Base-by-base conservation (phyloP, 2,113 vertebrate genomes). In the Chloropsis hardwickii region DNA sequence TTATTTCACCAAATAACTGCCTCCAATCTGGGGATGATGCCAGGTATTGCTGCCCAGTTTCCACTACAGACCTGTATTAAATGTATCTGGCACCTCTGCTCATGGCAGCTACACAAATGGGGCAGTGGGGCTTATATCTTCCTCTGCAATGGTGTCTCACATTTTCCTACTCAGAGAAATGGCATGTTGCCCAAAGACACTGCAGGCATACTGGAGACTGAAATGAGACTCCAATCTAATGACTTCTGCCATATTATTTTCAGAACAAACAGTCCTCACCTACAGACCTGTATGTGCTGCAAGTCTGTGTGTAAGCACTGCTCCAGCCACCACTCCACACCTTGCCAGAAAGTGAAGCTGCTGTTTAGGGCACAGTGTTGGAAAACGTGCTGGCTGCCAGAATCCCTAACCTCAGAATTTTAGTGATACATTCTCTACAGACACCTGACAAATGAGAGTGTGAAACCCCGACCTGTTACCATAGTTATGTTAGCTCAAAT, bases 401-500 rank as follows among this genome's bases (percentile, higher is more conserved):
- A 48, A 56, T 48, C 10, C 25, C n/a, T 51, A 39, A 37, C 60
- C 19, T 56, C 5, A 6, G 31, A 84, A 45, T 6, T 40, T 77
- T 5, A 57, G 17, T 22, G 33, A 37, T 8, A 8, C 10, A 27
- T 11, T 35, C 22, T 54, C 39, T 74, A 16, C 44, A 81, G 27
- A 29, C 6, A 45, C 14, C 21, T 15, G 12, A 54, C 22, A 62
- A 3, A 6, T 1, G 9, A 56, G 19, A 54, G 10, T 76, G 14
- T 64, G 17, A 29, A 81, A 50, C 9, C 23, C 12, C 5, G 0
- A 24, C 28, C 4, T 58, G 24, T 48, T 53, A 28, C 14, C 6
- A 3, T 1, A 29, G 33, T 35, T 83, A 2, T 0, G 1, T 39
- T 21, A 44, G 27, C 27, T 66, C 8, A 1, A 33, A 15, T 5